Evolutionary conservation across 2,888 invertebrate genomes (phyloP).

Genomic region (Sisyra nigra): DNA sequence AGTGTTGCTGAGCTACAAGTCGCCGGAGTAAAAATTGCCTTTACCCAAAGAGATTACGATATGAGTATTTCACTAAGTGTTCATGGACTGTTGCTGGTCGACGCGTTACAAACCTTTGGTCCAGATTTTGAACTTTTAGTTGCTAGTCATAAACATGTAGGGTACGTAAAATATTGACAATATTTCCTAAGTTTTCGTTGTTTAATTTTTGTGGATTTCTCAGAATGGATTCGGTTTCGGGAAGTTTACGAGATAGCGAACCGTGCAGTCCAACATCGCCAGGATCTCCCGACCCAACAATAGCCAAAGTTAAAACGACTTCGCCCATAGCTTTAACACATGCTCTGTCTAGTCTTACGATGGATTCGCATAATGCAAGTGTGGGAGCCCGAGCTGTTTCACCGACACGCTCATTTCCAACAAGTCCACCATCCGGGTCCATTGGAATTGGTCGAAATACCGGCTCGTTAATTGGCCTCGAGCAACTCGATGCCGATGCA

Average conservation of each 20-base stretch:
- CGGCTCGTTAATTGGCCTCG: constrained; percentile 10
- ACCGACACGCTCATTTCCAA: constrained; percentile 1
- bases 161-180: constrained; percentile 46
- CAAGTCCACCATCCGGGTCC: constrained; percentile 2
- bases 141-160: constrained; percentile 88
- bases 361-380: constrained; percentile 15
- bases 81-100: constrained; percentile 81
- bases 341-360: constrained; percentile 30
- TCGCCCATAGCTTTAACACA: constrained; percentile 38
- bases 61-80: constrained; percentile 70
- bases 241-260: constrained; percentile 82
- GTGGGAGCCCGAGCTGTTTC: constrained; percentile 6
- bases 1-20: constrained; percentile 90
- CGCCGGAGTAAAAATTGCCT: constrained; percentile 64
- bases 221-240: constrained; percentile 86
- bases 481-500: constrained; percentile 42
- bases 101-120: constrained; percentile 90
- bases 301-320: constrained; percentile 20
- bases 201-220: too few relatives aligned
- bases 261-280: constrained; percentile 80
- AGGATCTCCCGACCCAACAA: constrained; percentile 45
- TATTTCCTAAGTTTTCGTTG: too few relatives aligned
- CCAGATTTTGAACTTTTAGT: constrained; percentile 88
- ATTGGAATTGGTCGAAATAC: constrained; percentile 1
- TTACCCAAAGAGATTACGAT: constrained; percentile 58